Conservation (phyloP, 2,888 invertebrate genomes). For the Mythimna lalbum region DNA sequence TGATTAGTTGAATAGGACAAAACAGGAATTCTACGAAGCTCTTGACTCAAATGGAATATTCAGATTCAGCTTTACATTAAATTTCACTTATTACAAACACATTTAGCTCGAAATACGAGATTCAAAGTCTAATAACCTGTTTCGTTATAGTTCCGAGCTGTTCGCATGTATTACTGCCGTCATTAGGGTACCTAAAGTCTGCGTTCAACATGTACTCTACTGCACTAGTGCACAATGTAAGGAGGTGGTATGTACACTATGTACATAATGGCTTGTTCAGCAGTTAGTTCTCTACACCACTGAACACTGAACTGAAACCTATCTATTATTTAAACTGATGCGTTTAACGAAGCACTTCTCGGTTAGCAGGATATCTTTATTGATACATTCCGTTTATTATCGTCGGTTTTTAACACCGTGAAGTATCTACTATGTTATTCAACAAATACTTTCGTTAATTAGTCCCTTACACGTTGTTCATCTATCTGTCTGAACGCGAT, state of each 20-base stretch:
- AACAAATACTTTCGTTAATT: not conserved
- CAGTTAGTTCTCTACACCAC: slow-evolving; percentile 45
- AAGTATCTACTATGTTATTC: not conserved
- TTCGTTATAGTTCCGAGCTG: slow-evolving; percentile 35
- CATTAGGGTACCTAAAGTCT: slow-evolving; percentile 57
- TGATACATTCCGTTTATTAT: slow-evolving; percentile 19
- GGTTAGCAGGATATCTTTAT: slow-evolving; percentile 37
- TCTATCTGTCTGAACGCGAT: too few species aligned
- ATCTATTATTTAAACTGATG: slow-evolving; percentile 54
- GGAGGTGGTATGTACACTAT: slow-evolving; percentile 40
- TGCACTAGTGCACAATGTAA: slow-evolving; percentile 38
- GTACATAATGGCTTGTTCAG: slow-evolving; percentile 47
- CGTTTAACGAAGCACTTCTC: slow-evolving; percentile 37
- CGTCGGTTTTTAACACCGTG: not conserved
- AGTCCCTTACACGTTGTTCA: not conserved
- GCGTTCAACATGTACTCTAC: slow-evolving; percentile 44
- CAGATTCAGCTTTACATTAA: slow-evolving; percentile 14
- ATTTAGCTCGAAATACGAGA: slow-evolving; percentile 26
- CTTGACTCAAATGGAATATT: slow-evolving; percentile 1
- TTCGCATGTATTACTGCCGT: slow-evolving; percentile 42
- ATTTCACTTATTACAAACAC: slow-evolving; percentile 18
- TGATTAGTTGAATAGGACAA: not conserved
- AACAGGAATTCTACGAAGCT: slow-evolving; percentile 5
- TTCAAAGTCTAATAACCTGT: slow-evolving; percentile 40
- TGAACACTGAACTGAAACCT: slow-evolving; percentile 32